Conservation (phyloP, 2,797 vertebrate species). For the Epinephelus awoara region DNA sequence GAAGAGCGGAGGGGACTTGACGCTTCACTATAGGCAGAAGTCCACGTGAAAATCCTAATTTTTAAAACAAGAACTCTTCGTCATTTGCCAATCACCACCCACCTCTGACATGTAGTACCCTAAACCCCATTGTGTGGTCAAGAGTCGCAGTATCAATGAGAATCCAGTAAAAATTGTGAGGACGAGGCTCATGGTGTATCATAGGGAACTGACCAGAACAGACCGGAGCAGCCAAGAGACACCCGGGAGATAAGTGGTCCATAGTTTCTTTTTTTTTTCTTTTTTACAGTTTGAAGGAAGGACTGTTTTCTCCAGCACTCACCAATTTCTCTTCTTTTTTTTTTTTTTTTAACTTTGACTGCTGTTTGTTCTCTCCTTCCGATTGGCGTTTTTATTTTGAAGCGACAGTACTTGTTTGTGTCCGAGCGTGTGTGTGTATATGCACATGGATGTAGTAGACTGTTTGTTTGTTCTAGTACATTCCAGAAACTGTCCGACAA, state of each 20-base stretch:
- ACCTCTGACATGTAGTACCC: slow-evolving; percentile 81
- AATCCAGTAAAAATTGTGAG: slow-evolving; percentile 81
- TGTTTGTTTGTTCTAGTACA: slow-evolving; percentile 84
- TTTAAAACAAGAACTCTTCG: slow-evolving; percentile 75
- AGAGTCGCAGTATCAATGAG: slow-evolving; percentile 76
- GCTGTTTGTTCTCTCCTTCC: slow-evolving; percentile 31
- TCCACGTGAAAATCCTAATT: slow-evolving; percentile 90
- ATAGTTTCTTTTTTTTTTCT: slow-evolving; percentile 22
- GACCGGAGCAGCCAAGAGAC: slow-evolving; percentile 66
- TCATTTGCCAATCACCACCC: slow-evolving; percentile 85
- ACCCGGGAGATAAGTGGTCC: slow-evolving; percentile 54
- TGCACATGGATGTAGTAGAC: slow-evolving; percentile 78
- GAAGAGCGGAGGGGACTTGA: slow-evolving; percentile 99
- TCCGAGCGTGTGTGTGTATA: slow-evolving; percentile 43
- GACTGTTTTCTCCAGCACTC: slow-evolving; percentile 54
- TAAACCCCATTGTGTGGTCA: slow-evolving; percentile 75
- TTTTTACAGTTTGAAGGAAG: slow-evolving; percentile 66
- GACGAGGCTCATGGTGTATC: slow-evolving; percentile 76
- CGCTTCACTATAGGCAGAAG: slow-evolving; percentile 98
- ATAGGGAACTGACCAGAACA: slow-evolving; percentile 70
- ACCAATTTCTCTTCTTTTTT: slow-evolving; percentile 8
- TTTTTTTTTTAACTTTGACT: slow-evolving; percentile 36
- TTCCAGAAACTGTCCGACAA: slow-evolving; percentile 85
- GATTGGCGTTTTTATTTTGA: slow-evolving; percentile 69
- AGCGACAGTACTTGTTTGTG: slow-evolving; percentile 51